A percentile compares a stretch with the other conserved stretches of the same genome.
phyloP scores from a whole-genome alignment of 1,140 invertebrate genomes.

The Telenomus remus region DNA sequence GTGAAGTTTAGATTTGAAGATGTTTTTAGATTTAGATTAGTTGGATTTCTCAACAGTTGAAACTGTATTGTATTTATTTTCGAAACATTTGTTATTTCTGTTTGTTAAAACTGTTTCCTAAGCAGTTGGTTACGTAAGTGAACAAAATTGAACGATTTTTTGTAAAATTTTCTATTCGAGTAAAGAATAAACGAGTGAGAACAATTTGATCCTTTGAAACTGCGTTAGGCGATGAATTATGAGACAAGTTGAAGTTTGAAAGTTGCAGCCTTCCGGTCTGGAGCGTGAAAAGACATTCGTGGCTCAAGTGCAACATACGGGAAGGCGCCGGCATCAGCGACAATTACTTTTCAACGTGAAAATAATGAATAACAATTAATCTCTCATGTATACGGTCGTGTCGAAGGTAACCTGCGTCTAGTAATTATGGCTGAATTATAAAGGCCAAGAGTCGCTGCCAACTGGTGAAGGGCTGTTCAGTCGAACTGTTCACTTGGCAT shows the following conservation, averaged over 20 bases:
- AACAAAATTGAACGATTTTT: no score
- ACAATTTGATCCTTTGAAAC: conserved; percentile 25
- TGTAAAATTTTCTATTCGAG: no score
- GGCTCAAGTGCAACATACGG: conserved; percentile 64
- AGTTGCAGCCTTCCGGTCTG: conserved; percentile 64
- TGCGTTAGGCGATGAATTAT: conserved; percentile 37
- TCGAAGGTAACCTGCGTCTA: conserved; percentile 62
- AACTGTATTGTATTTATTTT: no score
- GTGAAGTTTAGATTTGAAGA: no score
- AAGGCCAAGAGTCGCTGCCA: conserved; percentile 71
- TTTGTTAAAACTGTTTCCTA: no score
- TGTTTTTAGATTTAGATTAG: no score
- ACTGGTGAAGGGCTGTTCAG: conserved; percentile 71
- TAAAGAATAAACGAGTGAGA: neutral
- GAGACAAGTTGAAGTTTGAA: conserved; percentile 60
- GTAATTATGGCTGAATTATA: conserved; percentile 75
- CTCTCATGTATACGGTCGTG: conserved; percentile 66
- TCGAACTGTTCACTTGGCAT: conserved; percentile 75
- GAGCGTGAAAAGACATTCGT: conserved; percentile 67
- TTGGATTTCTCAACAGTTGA: no score
- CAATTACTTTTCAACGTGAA: conserved; percentile 67
- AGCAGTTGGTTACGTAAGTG: no score
- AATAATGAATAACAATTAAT: conserved; percentile 77
- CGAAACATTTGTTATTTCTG: no score
- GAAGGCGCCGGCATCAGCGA: conserved; percentile 48